These are phyloP conservation scores for Drusus annulatus DNA, from an alignment of 1,140 invertebrate genomes.

Conservation along the genomic window DNA sequence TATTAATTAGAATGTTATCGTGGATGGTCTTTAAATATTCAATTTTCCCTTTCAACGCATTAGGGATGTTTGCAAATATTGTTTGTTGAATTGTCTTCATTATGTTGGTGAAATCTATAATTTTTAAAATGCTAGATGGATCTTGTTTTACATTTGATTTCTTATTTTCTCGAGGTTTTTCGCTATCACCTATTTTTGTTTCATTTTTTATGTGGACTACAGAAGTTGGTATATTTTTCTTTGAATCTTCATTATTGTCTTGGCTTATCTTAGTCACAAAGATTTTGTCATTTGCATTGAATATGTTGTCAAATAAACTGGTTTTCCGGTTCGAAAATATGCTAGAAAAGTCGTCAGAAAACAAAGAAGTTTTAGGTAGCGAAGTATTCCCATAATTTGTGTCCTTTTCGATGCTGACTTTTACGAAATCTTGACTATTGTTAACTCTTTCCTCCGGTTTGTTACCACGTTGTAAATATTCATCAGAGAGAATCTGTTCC, in stretches of 20 bases:
- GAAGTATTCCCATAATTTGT: constrained; percentile 19
- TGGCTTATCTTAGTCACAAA: not conserved
- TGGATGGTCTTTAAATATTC: constrained; percentile 71
- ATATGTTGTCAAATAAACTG: not conserved
- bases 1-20: constrained; percentile 71
- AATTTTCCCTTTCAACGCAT: constrained; percentile 72
- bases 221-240: not conserved
- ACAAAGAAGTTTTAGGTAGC: not conserved
- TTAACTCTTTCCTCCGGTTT: not conserved
- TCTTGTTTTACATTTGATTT: constrained; percentile 20
- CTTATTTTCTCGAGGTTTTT: not conserved
- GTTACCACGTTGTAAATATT: not conserved
- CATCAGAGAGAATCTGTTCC: not conserved
- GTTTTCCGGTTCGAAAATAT: not conserved
- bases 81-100: constrained; percentile 65
- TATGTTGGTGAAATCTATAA: constrained; percentile 14
- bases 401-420: constrained; percentile 13
- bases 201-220: not conserved
- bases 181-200: not conserved
- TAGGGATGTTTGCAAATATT: constrained; percentile 70
- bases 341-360: not conserved
- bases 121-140: not conserved
- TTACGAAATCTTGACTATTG: constrained; percentile 15
- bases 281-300: not conserved
- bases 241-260: not conserved